These are phyloP conservation scores for Ophthalmolycus amberensis DNA, from an alignment of 2,113 vertebrate genomes.

Conservation along the genomic window DNA sequence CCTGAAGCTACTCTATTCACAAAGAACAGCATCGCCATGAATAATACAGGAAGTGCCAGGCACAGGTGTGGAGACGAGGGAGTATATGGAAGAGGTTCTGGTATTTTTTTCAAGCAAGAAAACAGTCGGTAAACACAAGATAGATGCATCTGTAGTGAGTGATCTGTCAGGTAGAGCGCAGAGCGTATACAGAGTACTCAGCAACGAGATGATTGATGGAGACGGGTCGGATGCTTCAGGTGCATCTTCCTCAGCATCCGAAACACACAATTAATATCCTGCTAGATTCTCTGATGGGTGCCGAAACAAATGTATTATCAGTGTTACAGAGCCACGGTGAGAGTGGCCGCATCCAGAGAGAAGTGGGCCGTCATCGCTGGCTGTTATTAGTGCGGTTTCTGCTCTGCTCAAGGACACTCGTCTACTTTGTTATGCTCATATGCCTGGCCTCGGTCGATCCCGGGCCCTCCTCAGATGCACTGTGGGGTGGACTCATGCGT, in stretches of 20 bases:
- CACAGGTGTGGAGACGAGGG: slow-evolving; percentile 34
- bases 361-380: slow-evolving; percentile 35
- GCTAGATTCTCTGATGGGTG: slow-evolving; percentile 23
- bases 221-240: slow-evolving; percentile 2
- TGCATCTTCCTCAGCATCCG: slow-evolving; percentile 10
- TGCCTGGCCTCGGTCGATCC: slow-evolving; percentile 54
- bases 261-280: slow-evolving; percentile 23
- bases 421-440: slow-evolving; percentile 60
- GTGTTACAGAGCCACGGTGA: not conserved
- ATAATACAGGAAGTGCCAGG: slow-evolving; percentile 64
- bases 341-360: slow-evolving; percentile 28
- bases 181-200: not conserved
- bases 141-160: slow-evolving; percentile 33
- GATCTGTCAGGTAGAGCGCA: slow-evolving; percentile 29
- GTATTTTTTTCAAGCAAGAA: slow-evolving; percentile 30
- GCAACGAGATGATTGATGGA: slow-evolving; percentile 36
- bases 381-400: slow-evolving; percentile 61
- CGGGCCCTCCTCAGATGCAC: slow-evolving; percentile 27
- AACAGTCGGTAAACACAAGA: slow-evolving; percentile 36
- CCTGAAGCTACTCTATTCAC: slow-evolving; percentile 60
- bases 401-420: slow-evolving; percentile 70
- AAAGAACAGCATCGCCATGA: slow-evolving; percentile 54
- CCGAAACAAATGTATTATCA: slow-evolving; percentile 30
- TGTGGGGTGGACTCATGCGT: not conserved
- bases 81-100: slow-evolving; percentile 30